A percentile compares a stretch with the other conserved stretches of the same genome.
Conservation (phyloP, 2,797 vertebrate genomes). For the Thamnophis elegans region DNA sequence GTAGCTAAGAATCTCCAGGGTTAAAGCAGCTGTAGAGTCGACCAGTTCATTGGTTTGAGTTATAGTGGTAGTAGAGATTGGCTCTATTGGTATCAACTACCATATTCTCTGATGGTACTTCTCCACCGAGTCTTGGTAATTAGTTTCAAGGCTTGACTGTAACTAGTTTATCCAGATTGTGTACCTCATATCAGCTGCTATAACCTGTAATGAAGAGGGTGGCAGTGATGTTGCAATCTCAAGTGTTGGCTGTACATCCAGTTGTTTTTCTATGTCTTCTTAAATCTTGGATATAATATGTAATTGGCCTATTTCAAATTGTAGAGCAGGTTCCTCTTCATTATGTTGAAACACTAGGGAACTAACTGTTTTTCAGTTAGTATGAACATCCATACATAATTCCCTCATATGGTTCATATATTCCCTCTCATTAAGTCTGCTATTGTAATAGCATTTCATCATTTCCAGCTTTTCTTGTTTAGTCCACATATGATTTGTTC, state of each 20-base stretch:
- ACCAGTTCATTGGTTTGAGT: neutral
- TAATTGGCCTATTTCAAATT: neutral
- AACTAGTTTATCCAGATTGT: neutral
- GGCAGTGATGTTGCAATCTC: neutral
- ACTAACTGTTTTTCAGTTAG: neutral
- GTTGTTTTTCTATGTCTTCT: neutral
- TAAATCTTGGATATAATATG: neutral
- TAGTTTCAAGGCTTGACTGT: neutral
- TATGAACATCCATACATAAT: neutral
- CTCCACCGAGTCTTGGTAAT: neutral
- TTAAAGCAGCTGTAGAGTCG: neutral
- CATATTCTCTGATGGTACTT: neutral
- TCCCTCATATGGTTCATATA: neutral
- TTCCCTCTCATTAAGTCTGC: neutral
- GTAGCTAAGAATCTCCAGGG: neutral
- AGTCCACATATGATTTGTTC: neutral
- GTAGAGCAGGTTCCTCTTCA: neutral
- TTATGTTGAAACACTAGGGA: neutral
- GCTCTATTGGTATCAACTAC: neutral
- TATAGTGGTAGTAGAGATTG: neutral
- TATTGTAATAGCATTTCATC: neutral
- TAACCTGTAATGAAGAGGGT: neutral
- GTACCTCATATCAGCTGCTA: neutral
- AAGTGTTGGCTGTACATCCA: neutral
- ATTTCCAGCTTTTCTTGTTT: neutral